phyloP scores from a whole-genome alignment of 2,888 invertebrate species.

The Eugnorisma glareosa region DNA sequence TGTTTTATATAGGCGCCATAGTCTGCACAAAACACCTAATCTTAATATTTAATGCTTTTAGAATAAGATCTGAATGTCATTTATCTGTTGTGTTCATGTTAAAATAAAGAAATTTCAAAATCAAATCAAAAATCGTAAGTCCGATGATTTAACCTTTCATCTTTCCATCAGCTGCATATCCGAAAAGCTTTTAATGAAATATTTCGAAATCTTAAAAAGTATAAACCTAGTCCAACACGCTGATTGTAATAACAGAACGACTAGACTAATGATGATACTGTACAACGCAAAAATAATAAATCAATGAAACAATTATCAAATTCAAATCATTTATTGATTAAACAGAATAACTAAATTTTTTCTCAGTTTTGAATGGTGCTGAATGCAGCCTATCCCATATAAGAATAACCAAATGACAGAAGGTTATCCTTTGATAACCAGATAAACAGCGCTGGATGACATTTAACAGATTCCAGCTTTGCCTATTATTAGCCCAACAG shows the following conservation, averaged over 20 bases:
- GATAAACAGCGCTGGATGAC: neutral
- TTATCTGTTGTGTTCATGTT: no score
- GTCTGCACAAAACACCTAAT: no score
- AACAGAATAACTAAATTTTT: neutral
- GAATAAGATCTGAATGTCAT: no score
- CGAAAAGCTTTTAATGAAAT: neutral
- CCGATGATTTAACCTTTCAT: neutral
- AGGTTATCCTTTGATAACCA: neutral
- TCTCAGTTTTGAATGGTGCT: neutral
- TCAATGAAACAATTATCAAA: neutral
- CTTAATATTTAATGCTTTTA: no score
- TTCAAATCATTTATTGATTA: neutral
- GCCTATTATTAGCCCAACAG: neutral
- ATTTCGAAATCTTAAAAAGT: neutral
- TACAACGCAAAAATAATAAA: neutral
- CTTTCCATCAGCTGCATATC: neutral
- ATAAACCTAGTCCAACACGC: neutral
- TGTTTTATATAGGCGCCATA: no score
- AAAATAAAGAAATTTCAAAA: no score
- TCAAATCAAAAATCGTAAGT: no score
- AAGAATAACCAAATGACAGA: neutral
- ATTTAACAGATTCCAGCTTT: neutral
- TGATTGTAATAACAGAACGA: neutral
- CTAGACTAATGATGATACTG: neutral
- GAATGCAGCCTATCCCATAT: neutral